Conservation (phyloP, 2,888 invertebrate species). For the Stenchaetothrips biformis region DNA sequence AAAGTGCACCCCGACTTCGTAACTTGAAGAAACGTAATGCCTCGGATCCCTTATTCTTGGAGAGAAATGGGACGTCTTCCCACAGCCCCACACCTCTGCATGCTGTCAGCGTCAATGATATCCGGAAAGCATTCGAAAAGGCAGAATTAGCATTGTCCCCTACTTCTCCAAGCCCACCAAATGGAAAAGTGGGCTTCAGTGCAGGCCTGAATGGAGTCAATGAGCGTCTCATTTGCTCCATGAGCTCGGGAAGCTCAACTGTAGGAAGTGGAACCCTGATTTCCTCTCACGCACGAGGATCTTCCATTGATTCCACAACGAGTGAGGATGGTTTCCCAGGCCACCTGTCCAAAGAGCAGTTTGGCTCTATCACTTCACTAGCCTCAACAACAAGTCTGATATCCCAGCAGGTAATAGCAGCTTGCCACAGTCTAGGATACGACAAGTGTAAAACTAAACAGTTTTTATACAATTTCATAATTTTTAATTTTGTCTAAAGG, state of each 20-base stretch:
- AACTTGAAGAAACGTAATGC: neutral
- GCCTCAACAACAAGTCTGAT: slow-evolving; percentile 55
- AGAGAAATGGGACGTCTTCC: neutral
- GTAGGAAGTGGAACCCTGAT: slow-evolving; percentile 35
- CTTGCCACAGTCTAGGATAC: neutral
- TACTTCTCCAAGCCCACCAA: slow-evolving; percentile 25
- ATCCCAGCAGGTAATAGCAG: slow-evolving; percentile 49
- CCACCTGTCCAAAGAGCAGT: slow-evolving; percentile 46
- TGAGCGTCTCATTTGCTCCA: slow-evolving; percentile 40
- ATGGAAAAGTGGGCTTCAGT: slow-evolving; percentile 28
- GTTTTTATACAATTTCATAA: neutral
- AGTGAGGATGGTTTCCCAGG: slow-evolving; percentile 47
- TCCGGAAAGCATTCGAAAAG: slow-evolving; percentile 56
- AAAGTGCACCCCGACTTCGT: neutral
- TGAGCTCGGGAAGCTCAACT: slow-evolving; percentile 30
- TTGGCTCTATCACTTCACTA: slow-evolving; percentile 54
- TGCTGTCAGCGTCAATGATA: slow-evolving; percentile 53
- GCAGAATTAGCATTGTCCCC: slow-evolving; percentile 41
- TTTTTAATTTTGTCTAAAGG: slow-evolving; percentile 42
- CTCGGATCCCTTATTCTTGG: neutral
- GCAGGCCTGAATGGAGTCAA: slow-evolving; percentile 31
- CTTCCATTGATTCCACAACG: slow-evolving; percentile 53
- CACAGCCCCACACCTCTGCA: slow-evolving; percentile 34
- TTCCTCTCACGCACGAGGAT: slow-evolving; percentile 48
- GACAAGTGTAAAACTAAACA: neutral